Evolutionary conservation across 2,113 vertebrate species (phyloP), one percentile per base, ranked within the genome.

Genomic region (Engraulis encrasicolus): DNA sequence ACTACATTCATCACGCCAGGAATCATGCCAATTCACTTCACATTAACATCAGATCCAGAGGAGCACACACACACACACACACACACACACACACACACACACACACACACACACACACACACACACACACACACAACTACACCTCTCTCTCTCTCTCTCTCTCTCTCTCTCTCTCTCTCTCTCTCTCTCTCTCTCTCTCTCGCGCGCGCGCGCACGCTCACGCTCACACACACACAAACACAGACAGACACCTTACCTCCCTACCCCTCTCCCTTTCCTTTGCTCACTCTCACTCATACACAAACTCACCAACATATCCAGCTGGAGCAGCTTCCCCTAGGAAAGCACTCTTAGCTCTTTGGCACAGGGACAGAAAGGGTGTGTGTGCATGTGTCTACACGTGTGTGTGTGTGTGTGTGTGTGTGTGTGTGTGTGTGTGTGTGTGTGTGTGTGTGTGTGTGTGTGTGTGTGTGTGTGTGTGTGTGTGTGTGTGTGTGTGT

Each of bases 401-500:
- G n/a, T n/a, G n/a, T n/a, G n/a, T n/a, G n/a, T n/a, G n/a, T 52
- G 50, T 52, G 50, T 52, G 66, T 80, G 78, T 78, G 61, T 85
- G 84, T 82, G 50, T 40, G 34, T 31, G n/a, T n/a, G n/a, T n/a
- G n/a, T n/a, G n/a, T n/a, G n/a, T n/a, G n/a, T n/a, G n/a, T n/a
- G n/a, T n/a, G n/a, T n/a, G n/a, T 52, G 50, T 52, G 50, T 52
- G 66, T 80, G 78, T 78, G 61, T 85, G 84, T 82, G 50, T 40
- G 37, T 37, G 19, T 50, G 38, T 83, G 36, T 52, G 36, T 45
- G 38, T 27, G 18, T 14, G 38, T 5, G 9, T 5, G 40, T 36
- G 17, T 19, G 52, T 19, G 52, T 11, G 58, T 66, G 23, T 11
- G n/a, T 66, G n/a, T 66, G 58, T 27, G 58, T 31, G 58, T 27